These are phyloP conservation scores for Mastomys coucha DNA, from an alignment of 2,113 vertebrate genomes.

Conservation along the genomic window DNA sequence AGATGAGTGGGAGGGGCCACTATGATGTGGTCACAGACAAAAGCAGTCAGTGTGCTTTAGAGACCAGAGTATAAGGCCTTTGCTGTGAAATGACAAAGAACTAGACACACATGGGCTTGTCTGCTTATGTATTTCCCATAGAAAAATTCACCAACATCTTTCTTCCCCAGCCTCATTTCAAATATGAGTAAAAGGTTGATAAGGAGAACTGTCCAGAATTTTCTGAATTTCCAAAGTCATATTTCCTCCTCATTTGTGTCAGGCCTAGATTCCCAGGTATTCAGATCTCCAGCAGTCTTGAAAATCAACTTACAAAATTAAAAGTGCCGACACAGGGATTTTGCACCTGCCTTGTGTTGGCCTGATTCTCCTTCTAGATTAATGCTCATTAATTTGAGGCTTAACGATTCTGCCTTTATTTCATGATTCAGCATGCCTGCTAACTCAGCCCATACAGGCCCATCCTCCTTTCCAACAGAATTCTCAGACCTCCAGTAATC, in stretches of 20 bases:
- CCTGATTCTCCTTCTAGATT: background rate
- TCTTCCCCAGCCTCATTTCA: background rate
- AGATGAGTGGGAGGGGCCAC: background rate
- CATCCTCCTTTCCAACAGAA: background rate
- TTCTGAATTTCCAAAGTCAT: background rate
- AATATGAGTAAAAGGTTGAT: background rate
- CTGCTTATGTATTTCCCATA: background rate
- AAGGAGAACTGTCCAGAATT: background rate
- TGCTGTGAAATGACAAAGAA: background rate
- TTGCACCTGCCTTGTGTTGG: background rate
- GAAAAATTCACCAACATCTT: background rate
- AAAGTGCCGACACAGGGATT: conserved; percentile 10
- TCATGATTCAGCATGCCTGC: background rate
- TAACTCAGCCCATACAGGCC: background rate
- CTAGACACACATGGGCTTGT: background rate
- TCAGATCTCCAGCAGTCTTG: background rate
- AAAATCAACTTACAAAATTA: background rate
- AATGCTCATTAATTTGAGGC: conserved; percentile 3
- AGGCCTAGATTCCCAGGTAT: background rate
- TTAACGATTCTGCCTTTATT: background rate
- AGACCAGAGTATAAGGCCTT: background rate
- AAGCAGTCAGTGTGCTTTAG: background rate
- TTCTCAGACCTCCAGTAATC: background rate
- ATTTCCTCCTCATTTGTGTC: background rate
- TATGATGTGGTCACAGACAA: background rate